Evolutionary conservation across 2,797 vertebrate species (phyloP).

Genomic region (Spatula clypeata): DNA sequence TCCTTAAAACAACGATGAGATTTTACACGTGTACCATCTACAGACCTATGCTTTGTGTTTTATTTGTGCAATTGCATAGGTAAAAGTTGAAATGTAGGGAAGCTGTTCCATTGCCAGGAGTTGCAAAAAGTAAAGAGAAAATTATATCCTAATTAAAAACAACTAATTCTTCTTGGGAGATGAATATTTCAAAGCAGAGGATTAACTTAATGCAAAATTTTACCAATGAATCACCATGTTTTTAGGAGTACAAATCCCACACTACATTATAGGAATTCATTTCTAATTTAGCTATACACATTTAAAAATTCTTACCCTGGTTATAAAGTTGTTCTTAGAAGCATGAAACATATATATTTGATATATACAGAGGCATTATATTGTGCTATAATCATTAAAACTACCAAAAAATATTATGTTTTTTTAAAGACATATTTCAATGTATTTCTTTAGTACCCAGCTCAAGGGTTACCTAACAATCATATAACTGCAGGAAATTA

Average conservation of each 20-base stretch:
- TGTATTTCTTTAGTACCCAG: neutral
- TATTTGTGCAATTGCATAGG: accelerated
- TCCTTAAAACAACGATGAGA: neutral
- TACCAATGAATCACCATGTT: neutral
- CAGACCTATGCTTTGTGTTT: neutral
- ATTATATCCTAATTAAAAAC: neutral
- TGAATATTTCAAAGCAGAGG: neutral
- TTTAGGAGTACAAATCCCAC: neutral
- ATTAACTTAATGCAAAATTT: neutral
- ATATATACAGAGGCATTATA: neutral
- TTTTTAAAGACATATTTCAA: neutral
- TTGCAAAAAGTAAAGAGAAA: neutral
- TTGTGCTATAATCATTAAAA: neutral
- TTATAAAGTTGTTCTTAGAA: neutral
- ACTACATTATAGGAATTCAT: neutral
- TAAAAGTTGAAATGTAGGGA: neutral
- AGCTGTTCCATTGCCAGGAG: neutral
- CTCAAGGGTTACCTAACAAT: neutral
- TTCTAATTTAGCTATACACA: neutral
- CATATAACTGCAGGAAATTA: neutral
- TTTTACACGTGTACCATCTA: neutral
- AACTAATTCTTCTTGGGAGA: neutral
- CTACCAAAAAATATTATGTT: neutral
- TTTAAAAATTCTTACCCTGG: neutral
- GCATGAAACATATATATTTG: accelerated